phyloP scores from a whole-genome alignment of 2,888 invertebrate genomes.

The Heliconius ethilla region DNA sequence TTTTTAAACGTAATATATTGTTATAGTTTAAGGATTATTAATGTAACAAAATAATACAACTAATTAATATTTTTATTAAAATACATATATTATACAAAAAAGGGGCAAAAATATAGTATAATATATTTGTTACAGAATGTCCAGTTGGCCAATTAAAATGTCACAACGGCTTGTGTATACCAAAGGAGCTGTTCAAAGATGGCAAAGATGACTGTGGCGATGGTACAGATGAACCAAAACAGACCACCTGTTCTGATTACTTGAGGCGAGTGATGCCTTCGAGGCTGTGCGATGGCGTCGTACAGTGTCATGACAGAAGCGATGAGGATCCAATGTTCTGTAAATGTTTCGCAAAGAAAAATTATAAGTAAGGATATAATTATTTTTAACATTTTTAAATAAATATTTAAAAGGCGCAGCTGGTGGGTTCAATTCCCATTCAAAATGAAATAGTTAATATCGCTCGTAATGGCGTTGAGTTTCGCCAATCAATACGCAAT shows the following conservation, averaged over 20 bases:
- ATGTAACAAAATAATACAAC: no score
- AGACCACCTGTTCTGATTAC: conserved; percentile 85
- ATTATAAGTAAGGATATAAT: conserved; percentile 58
- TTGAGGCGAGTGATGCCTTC: conserved; percentile 85
- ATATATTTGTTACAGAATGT: conserved; percentile 80
- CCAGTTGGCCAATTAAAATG: conserved; percentile 85
- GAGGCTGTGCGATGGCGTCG: conserved; percentile 88
- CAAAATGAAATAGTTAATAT: no score
- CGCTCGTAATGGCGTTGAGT: no score
- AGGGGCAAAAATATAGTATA: background rate
- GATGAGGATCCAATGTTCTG: conserved; percentile 87
- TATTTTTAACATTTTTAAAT: background rate
- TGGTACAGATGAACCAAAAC: conserved; percentile 85
- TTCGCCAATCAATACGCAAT: no score
- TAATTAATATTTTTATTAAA: background rate
- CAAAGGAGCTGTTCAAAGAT: conserved; percentile 86
- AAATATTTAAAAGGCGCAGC: no score
- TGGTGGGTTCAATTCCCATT: background rate
- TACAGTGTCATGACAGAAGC: conserved; percentile 89
- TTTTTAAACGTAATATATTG: no score
- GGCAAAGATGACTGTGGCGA: conserved; percentile 86
- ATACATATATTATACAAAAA: background rate
- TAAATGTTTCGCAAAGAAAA: conserved; percentile 78
- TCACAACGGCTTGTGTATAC: conserved; percentile 84
- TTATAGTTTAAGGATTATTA: background rate